Conservation (phyloP, 2,888 invertebrate genomes). For the Hymenopus coronatus region DNA sequence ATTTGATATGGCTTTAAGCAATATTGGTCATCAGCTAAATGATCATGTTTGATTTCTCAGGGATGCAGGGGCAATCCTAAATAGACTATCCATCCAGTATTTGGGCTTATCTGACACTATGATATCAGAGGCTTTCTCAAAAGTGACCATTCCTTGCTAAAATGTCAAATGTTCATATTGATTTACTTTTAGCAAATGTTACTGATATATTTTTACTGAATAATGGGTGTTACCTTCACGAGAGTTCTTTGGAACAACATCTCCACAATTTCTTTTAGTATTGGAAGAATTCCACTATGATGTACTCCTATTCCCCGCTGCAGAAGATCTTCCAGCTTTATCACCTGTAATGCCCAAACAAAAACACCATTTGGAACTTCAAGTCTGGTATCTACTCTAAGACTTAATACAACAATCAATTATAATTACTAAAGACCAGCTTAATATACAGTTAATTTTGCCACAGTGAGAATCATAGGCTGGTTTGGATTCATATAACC, state of each 20-base stretch:
- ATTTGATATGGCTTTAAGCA: no score
- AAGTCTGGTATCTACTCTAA: neutral
- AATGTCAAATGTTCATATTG: neutral
- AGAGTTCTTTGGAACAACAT: constrained; percentile 91
- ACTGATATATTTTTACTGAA: constrained; percentile 23
- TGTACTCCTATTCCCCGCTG: constrained; percentile 93
- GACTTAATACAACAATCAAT: neutral
- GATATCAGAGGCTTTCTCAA: no score
- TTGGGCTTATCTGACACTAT: no score
- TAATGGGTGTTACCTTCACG: constrained; percentile 63
- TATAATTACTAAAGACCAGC: no score
- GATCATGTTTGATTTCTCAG: no score
- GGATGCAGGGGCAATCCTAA: no score
- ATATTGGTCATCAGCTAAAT: no score
- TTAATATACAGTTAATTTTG: no score
- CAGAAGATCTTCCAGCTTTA: constrained; percentile 65
- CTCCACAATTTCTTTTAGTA: constrained; percentile 99
- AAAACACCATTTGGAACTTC: neutral
- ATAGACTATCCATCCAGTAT: no score
- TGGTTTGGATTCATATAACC: no score
- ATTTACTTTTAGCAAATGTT: neutral
- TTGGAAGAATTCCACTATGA: constrained; percentile 96
- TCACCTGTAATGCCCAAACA: constrained; percentile 49
- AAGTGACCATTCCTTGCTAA: no score
- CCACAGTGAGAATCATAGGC: no score